Evolutionary conservation across 2,888 invertebrate species (phyloP).

Genomic region (Lomographa bimaculata): DNA sequence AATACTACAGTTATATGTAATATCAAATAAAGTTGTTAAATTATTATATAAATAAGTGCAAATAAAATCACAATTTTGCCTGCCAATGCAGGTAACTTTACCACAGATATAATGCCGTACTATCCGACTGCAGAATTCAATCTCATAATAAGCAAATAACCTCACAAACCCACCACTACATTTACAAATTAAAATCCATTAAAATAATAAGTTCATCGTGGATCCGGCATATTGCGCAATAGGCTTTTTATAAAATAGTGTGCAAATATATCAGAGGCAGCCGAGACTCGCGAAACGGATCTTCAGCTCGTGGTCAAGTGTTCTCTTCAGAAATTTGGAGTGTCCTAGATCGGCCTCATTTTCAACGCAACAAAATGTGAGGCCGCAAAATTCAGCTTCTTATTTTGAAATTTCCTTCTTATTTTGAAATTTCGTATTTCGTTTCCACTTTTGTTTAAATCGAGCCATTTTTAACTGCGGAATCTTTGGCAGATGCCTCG

Average conservation of each 20-base stretch:
- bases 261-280: constrained; percentile 36
- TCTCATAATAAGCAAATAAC: constrained; percentile 31
- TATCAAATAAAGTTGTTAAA: too few species aligned
- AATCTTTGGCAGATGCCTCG: constrained; percentile 16
- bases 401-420: constrained; percentile 18
- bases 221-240: constrained; percentile 26
- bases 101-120: constrained; percentile 5
- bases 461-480: constrained; percentile 12
- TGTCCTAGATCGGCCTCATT: constrained; percentile 41
- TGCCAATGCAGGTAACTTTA: not conserved
- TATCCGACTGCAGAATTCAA: constrained; percentile 28
- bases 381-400: constrained; percentile 24
- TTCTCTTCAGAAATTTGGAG: constrained; percentile 42
- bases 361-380: constrained; percentile 37
- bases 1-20: too few species aligned
- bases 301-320: constrained; percentile 39
- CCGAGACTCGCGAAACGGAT: constrained; percentile 36
- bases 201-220: constrained; percentile 32
- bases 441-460: too few species aligned
- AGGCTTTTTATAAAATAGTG: constrained; percentile 29
- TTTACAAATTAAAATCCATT: constrained; percentile 38
- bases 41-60: too few species aligned
- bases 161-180: constrained; percentile 29
- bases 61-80: too few species aligned
- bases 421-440: too few species aligned